Conservation (phyloP, 2,113 vertebrate genomes). For the Dicerorhinus sumatrensis region DNA sequence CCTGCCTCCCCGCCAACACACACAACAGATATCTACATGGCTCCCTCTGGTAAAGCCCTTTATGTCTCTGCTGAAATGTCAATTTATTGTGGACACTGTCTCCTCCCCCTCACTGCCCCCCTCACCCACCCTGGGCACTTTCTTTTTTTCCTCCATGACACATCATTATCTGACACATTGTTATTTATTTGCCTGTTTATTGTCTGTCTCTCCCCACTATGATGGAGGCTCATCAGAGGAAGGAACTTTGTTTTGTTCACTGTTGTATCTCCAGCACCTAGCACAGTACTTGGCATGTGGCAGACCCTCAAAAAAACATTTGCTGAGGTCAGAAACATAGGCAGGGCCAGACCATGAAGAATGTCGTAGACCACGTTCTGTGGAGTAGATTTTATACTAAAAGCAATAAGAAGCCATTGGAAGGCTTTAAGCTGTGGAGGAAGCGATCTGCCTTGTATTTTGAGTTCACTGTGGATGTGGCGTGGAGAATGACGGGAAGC, state of each 20-base stretch:
- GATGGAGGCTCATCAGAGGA: neutral
- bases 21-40: neutral
- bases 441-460: neutral
- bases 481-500: neutral
- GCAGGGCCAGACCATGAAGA: neutral
- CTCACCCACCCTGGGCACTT: neutral
- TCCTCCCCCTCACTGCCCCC: neutral
- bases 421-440: neutral
- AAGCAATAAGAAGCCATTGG: neutral
- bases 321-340: neutral
- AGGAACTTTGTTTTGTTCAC: neutral
- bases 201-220: neutral
- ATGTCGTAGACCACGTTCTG: neutral
- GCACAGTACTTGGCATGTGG: neutral
- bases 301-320: neutral
- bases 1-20: fast-evolving
- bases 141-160: neutral
- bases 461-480: too few species aligned
- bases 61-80: neutral
- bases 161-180: too few species aligned
- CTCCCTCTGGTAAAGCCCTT: neutral
- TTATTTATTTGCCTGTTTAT: neutral
- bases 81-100: fast-evolving
- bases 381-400: neutral
- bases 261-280: neutral